A percentile compares a stretch with the other conserved stretches of the same genome.
Evolutionary conservation across 2,888 invertebrate genomes (phyloP).

Genomic region (Strigamia maritima): DNA sequence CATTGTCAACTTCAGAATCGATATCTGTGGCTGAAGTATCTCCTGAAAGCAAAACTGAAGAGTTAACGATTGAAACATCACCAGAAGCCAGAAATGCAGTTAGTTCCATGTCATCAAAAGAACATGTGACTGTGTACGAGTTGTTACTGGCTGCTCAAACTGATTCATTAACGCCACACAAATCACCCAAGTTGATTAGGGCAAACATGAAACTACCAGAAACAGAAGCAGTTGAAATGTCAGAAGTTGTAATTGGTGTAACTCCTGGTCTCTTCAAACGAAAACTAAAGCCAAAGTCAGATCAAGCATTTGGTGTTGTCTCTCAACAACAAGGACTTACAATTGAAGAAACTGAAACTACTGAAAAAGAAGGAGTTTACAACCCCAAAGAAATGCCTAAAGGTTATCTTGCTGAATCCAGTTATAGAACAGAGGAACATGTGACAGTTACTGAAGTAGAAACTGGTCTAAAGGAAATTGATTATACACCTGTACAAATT

Average conservation of each 20-base stretch:
- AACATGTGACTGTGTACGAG: not conserved
- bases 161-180: not conserved
- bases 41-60: slow-evolving; percentile 36
- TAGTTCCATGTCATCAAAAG: not conserved
- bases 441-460: slow-evolving; percentile 35
- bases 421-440: slow-evolving; percentile 37
- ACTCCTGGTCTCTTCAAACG: slow-evolving; percentile 36
- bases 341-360: slow-evolving; percentile 4
- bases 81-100: not conserved
- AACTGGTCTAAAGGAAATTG: slow-evolving; percentile 35
- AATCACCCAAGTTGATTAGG: slow-evolving; percentile 2
- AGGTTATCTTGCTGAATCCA: slow-evolving; percentile 11
- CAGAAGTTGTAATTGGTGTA: slow-evolving; percentile 39
- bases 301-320: slow-evolving; percentile 30
- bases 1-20: slow-evolving; percentile 26
- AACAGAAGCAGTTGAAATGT: slow-evolving; percentile 38
- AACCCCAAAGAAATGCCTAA: slow-evolving; percentile 39
- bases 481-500: not conserved
- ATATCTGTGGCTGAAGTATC: slow-evolving; percentile 36
- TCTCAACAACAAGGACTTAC: slow-evolving; percentile 25
- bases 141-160: not conserved
- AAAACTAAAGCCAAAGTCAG: slow-evolving; percentile 35
- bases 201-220: slow-evolving; percentile 39
- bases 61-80: not conserved
- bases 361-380: slow-evolving; percentile 40